Conservation (phyloP, 92 coral and sea anemone species). For the Palythoa caribaeorum region DNA sequence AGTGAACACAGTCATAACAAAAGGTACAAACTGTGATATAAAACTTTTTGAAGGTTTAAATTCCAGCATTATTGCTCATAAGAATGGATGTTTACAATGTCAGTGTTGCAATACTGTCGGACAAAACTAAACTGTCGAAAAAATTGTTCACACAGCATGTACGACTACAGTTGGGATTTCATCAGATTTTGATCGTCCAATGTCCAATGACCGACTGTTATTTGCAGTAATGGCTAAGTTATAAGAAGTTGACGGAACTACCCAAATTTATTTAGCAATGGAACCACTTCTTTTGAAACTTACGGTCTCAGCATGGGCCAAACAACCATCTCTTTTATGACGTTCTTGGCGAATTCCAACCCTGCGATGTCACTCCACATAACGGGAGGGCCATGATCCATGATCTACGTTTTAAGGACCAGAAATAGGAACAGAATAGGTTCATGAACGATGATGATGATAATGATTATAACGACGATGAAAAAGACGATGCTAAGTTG, state of each 20-base stretch:
- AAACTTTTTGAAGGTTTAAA: no score
- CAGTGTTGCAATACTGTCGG: no score
- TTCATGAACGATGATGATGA: not conserved
- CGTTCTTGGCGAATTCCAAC: slow-evolving; percentile 94
- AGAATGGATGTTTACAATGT: no score
- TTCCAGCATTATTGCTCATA: no score
- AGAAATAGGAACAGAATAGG: not conserved
- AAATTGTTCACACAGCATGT: no score
- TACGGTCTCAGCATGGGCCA: slow-evolving; percentile 99
- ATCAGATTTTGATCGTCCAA: no score
- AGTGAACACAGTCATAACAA: no score
- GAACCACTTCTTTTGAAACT: slow-evolving; percentile 33
- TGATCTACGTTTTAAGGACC: slow-evolving; percentile 64
- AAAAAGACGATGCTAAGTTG: not conserved
- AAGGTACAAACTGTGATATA: no score
- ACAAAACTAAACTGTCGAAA: no score
- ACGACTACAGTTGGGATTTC: no score
- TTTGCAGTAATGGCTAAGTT: not conserved
- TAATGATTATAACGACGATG: not conserved
- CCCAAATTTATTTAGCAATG: not conserved
- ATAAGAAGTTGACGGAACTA: not conserved
- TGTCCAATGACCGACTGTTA: not conserved
- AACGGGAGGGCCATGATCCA: slow-evolving; percentile 97
- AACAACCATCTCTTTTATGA: slow-evolving; percentile 96
- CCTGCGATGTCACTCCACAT: slow-evolving; percentile 99